Percentiles rank a stretch among this genome's conserved stretches.
Evolutionary conservation across 1,140 invertebrate genomes (phyloP).

Genomic region (Drosophila tropicalis): DNA sequence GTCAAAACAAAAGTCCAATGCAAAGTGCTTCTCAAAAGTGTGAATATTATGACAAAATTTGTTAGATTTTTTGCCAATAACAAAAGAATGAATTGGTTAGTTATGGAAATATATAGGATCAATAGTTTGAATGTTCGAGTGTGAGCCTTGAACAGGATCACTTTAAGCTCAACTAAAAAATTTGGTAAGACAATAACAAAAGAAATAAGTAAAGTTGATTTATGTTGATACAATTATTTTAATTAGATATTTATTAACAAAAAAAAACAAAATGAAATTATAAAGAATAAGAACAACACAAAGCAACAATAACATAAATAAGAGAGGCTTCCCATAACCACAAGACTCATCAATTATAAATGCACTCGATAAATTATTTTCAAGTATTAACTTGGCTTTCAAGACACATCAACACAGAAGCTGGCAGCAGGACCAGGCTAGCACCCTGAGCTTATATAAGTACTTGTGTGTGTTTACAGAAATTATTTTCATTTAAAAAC

Average conservation of each 20-base stretch:
- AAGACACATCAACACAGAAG: conserved; percentile 17
- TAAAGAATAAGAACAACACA: background rate
- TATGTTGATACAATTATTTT: background rate
- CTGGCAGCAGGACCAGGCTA: background rate
- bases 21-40: background rate
- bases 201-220: too few species aligned
- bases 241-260: background rate
- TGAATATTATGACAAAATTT: background rate
- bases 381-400: conserved; percentile 26
- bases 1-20: background rate
- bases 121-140: too few species aligned
- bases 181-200: too few species aligned
- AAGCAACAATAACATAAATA: background rate
- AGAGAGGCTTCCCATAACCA: background rate
- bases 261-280: background rate
- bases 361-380: conserved; percentile 19
- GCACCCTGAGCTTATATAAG: conserved; percentile 1
- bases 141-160: too few species aligned
- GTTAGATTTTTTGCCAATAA: conserved; percentile 18
- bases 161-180: too few species aligned
- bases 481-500: conserved; percentile 25
- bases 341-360: conserved; percentile 15
- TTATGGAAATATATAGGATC: too few species aligned
- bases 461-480: conserved; percentile 17
- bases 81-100: background rate